These are phyloP conservation scores for Meteorus colon DNA, from an alignment of 2,888 invertebrate species.

Conservation along the genomic window DNA sequence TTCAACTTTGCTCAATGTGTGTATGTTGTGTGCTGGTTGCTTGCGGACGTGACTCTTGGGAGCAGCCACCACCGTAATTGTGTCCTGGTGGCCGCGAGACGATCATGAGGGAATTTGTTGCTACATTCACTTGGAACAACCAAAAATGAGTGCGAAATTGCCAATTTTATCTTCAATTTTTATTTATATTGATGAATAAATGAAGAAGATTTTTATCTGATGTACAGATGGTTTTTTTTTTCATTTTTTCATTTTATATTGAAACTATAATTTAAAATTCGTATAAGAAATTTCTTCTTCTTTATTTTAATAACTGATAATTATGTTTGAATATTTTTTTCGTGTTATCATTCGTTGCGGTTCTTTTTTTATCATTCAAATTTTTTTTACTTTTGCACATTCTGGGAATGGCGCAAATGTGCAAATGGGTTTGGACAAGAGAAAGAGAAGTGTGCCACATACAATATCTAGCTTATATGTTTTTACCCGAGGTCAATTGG, in stretches of 20 bases:
- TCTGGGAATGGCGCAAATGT: background rate
- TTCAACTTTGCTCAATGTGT: background rate
- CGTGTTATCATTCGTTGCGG: background rate
- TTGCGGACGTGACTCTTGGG: conserved; percentile 20
- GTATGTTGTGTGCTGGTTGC: background rate
- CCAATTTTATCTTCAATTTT: too few species aligned
- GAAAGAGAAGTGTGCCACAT: conserved; percentile 23
- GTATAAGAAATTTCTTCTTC: too few species aligned
- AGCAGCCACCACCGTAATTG: conserved; percentile 20
- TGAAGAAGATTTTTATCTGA: too few species aligned
- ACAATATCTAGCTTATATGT: background rate
- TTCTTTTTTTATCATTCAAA: background rate
- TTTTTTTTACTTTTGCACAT: background rate
- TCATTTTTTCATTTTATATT: too few species aligned
- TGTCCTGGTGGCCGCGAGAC: conserved; percentile 8
- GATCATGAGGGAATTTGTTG: background rate
- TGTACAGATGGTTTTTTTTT: too few species aligned
- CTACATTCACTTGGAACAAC: background rate
- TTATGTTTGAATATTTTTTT: background rate
- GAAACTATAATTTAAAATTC: too few species aligned
- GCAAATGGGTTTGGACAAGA: background rate
- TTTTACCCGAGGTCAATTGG: conserved; percentile 44
- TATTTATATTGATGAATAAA: too few species aligned
- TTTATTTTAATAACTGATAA: too few species aligned
- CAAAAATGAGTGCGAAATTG: background rate